Conservation (phyloP, 2,797 vertebrate genomes). For the Acanthis flammea region DNA sequence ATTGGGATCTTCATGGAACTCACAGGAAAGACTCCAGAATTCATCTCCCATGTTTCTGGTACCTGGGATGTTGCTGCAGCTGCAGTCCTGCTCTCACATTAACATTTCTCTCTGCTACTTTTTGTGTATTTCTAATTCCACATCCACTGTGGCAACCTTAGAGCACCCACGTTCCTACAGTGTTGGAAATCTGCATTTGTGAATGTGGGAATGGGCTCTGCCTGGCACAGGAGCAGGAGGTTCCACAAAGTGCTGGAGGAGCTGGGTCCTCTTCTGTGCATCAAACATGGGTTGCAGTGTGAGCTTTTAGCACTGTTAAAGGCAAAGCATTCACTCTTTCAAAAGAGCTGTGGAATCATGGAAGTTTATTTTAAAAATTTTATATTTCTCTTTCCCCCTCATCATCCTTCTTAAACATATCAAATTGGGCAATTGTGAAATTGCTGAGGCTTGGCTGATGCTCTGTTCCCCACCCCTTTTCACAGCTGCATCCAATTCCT, state of each 20-base stretch:
- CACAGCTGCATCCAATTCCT: background rate
- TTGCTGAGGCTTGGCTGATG: background rate
- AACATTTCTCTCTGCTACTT: background rate
- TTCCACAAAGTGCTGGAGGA: background rate
- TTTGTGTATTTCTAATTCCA: background rate
- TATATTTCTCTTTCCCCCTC: background rate
- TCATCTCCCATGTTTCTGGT: background rate
- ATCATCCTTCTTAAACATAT: background rate
- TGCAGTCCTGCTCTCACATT: background rate
- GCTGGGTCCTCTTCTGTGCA: background rate
- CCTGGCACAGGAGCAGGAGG: background rate
- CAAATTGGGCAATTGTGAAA: background rate
- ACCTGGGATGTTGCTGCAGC: background rate
- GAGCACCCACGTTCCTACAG: rapidly evolving
- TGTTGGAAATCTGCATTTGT: background rate
- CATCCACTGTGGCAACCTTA: background rate
- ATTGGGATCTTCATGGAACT: background rate
- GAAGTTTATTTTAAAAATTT: background rate
- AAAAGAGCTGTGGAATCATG: background rate
- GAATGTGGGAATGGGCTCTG: background rate
- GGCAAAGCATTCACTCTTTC: background rate
- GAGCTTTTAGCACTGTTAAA: background rate
- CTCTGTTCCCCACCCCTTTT: background rate
- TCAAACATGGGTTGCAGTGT: background rate
- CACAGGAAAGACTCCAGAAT: background rate